Evolutionary conservation across 1,140 invertebrate genomes (phyloP), one percentile per base, ranked within the genome.

Genomic region (Procambarus virginalis): DNA sequence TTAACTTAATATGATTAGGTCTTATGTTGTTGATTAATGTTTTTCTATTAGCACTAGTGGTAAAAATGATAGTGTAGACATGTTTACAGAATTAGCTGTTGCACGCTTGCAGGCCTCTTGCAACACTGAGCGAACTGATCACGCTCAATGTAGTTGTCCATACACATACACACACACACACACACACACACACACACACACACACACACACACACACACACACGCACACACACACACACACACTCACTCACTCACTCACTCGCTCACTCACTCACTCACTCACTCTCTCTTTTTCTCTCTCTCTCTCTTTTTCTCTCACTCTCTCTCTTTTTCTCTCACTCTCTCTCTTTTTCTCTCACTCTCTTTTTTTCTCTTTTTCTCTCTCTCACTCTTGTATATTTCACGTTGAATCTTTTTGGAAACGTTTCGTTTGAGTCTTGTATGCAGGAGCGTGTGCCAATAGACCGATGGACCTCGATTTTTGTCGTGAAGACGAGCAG

Each of bases 231-330:
- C 51, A 58, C 51, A 58, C 51, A 58, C 79, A 58, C 79, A 58
- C 79, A 58, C 79, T 82, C 79, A 58, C 79, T 82, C 79, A 58
- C 79, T 82, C 76, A n/a, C 55, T 82, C 20, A 58, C 51, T 82
- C 20, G 55, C 79, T 60, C 79, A 58, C 51, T 82, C 51, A 58
- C 51, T 82, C 79, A 58, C 79, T 82, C 79, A 58, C 79, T 82
- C 79, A 58, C 79, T 82, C 79, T 82, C 79, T 82, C 76, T 78
- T 45, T 78, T 45, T 78, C 76, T 78, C 76, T 78, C 76, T 78
- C 76, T 78, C 76, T 78, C 76, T 78, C 76, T 78, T 49, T 46
- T 49, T 78, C 79, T 82, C 79, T 82, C 79, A 58, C 79, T 82
- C 79, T 82, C 51, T 82, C 45, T 9, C 17, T 22, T 14, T 55